These are phyloP conservation scores for Sinodicranocentrus sp. DNA, from an alignment of 2,888 invertebrate species.

Conservation along the genomic window DNA sequence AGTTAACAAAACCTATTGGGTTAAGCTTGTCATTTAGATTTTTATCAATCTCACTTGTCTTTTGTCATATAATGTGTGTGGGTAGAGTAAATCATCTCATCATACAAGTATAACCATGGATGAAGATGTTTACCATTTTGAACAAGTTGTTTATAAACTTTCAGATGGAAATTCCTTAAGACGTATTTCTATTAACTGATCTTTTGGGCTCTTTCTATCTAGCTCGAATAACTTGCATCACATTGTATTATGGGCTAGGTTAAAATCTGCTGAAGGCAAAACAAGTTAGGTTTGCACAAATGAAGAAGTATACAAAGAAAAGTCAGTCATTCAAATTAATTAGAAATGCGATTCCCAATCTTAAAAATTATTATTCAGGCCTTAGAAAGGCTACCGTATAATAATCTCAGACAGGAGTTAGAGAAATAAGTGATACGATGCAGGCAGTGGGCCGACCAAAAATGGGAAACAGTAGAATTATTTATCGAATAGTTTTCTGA, in stretches of 20 bases:
- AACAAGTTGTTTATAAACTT: no score
- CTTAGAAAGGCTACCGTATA: conserved; percentile 63
- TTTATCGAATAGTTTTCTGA: conserved; percentile 42
- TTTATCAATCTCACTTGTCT: background rate
- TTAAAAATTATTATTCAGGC: conserved; percentile 61
- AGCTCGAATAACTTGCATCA: no score
- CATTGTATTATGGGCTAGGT: conserved; percentile 48
- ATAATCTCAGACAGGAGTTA: conserved; percentile 35
- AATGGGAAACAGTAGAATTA: conserved; percentile 62
- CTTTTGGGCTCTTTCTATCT: no score
- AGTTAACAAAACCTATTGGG: background rate
- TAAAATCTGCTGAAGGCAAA: conserved; percentile 62
- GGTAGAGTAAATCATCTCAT: no score
- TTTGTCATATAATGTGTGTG: no score
- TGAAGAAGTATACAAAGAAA: conserved; percentile 38
- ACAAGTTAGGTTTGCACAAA: conserved; percentile 42
- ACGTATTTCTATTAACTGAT: no score
- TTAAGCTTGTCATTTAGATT: background rate
- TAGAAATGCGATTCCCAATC: conserved; percentile 62
- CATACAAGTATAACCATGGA: no score
- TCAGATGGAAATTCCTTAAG: no score
- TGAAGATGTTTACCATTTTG: no score
- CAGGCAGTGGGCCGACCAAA: conserved; percentile 57
- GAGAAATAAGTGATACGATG: conserved; percentile 13
- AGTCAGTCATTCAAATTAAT: conserved; percentile 64